Evolutionary conservation across 2,113 vertebrate species (phyloP).

Genomic region (Pseudopipra pipra): DNA sequence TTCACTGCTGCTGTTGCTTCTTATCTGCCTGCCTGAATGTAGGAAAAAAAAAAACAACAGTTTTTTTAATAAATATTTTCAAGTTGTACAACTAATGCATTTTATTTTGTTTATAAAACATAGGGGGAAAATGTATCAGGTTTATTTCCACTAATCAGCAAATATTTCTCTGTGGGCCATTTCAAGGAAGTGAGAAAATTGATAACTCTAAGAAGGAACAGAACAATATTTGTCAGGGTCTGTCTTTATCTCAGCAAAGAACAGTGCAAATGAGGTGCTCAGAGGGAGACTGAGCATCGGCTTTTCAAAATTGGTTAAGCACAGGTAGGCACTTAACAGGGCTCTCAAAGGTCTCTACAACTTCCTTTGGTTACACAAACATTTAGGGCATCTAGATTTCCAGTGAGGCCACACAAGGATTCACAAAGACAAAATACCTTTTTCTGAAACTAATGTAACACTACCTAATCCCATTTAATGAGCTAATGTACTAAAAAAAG

Average conservation of each 20-base stretch:
- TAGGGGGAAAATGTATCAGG: neutral
- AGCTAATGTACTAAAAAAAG: neutral
- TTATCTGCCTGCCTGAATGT: neutral
- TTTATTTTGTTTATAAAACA: neutral
- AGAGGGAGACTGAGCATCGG: neutral
- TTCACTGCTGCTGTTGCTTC: neutral
- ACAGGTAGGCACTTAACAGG: neutral
- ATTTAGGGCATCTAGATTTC: neutral
- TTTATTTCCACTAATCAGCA: neutral
- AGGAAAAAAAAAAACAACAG: neutral
- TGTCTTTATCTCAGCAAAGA: neutral
- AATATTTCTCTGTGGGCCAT: neutral
- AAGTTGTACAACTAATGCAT: neutral
- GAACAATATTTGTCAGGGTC: neutral
- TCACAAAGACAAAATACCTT: neutral
- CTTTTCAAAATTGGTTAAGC: neutral
- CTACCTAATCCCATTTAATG: neutral
- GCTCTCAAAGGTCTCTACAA: neutral
- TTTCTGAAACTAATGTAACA: neutral
- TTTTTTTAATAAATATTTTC: neutral
- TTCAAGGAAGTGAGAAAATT: neutral
- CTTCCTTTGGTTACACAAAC: neutral
- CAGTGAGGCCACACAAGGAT: neutral
- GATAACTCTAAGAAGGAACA: neutral
- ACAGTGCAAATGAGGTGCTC: neutral